Conservation (phyloP, 2,888 invertebrate genomes). For the Aelia acuminata region DNA sequence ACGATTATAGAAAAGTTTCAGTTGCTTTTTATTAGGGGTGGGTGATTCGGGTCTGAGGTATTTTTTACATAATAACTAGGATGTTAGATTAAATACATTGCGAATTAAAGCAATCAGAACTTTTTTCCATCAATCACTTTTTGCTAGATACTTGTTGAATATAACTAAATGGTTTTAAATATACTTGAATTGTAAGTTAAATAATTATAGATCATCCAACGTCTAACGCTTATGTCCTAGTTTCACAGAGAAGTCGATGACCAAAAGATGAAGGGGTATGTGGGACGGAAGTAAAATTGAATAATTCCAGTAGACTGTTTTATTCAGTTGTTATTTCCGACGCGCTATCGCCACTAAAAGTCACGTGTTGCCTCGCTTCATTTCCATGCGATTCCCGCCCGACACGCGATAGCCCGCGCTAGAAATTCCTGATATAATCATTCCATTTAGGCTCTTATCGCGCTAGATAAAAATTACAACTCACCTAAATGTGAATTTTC, state of each 20-base stretch:
- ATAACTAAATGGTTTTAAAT: no score
- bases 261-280: conserved; percentile 6
- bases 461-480: background rate
- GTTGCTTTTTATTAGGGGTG: no score
- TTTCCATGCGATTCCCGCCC: background rate
- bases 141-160: no score
- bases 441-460: background rate
- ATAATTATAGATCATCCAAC: background rate
- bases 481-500: background rate
- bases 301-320: background rate
- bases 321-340: conserved; percentile 12
- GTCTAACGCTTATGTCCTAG: background rate
- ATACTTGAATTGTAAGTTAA: no score
- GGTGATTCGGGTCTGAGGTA: no score
- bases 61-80: no score
- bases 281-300: conserved; percentile 15
- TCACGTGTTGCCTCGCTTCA: conserved; percentile 14
- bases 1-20: no score
- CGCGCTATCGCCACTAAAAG: background rate
- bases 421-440: background rate
- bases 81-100: no score
- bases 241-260: conserved; percentile 14
- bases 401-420: background rate
- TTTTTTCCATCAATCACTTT: no score
- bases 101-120: no score